Percentiles rank a stretch among this genome's conserved stretches.
phyloP scores from a whole-genome alignment of 2,797 vertebrate species.

The Silurus aristotelis region DNA sequence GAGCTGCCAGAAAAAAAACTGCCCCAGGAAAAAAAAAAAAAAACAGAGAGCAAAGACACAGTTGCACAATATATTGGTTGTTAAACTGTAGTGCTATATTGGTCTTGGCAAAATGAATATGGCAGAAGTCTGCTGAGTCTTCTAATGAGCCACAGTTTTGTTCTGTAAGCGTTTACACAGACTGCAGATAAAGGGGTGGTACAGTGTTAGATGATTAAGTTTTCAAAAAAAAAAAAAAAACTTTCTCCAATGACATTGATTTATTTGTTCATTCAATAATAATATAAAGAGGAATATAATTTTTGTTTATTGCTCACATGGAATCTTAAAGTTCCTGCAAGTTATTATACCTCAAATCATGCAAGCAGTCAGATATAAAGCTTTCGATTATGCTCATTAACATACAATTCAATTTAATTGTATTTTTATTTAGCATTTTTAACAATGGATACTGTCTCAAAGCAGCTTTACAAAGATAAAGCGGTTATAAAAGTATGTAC shows the following conservation, averaged over 20 bases:
- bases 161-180: background rate
- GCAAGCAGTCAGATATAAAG: background rate
- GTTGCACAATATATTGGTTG: background rate
- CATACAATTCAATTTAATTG: background rate
- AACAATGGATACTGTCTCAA: too few species aligned
- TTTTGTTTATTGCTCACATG: too few species aligned
- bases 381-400: background rate
- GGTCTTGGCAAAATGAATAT: background rate
- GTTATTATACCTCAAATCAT: background rate
- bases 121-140: background rate
- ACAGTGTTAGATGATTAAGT: background rate
- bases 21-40: background rate
- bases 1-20: background rate
- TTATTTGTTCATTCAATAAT: background rate
- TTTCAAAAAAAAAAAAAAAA: background rate
- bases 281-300: too few species aligned
- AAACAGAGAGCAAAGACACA: background rate
- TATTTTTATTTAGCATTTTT: too few species aligned
- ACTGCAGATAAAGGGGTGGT: background rate
- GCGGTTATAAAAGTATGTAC: too few species aligned
- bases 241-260: background rate
- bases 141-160: background rate
- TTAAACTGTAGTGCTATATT: background rate
- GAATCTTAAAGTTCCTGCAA: background rate
- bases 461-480: too few species aligned